Evolutionary conservation across 2,113 vertebrate genomes (phyloP), one percentile per base, ranked within the genome.

Genomic region (Noctilio leporinus): DNA sequence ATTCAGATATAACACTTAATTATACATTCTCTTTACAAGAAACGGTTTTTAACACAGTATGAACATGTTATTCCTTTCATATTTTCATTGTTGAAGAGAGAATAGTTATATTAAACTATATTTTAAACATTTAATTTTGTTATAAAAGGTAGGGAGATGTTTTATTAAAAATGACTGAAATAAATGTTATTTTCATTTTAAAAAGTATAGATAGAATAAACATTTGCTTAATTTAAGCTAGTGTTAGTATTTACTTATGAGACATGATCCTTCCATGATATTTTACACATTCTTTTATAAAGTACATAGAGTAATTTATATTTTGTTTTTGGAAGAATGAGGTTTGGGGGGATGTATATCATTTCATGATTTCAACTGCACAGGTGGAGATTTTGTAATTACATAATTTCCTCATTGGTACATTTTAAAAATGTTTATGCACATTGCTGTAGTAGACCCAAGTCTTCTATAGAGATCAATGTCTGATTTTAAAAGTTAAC

Each of bases 271-370:
- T 95, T 92, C 73, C 77, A 59, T 90, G 53, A 49, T 80, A 40
- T 43, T 93, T 84, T 75, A 62, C 22, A 5, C 40, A 62, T 62
- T 62, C 24, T 83, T 84, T 86, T 91, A 49, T 14, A 64, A 57
- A 81, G 2, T 62, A n/a, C 43, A 11, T 28, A 38, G 33, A 88
- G 2, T 62, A 40, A 78, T 96, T 86, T 84, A 47, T 89, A 45
- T 76, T 96, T 93, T 95, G 14, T 64, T 19, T 93, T 92, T 85
- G 4, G 45, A 95, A 93, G 62, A 89, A 28, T 75, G 57, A 94
- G 26, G 20, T 65, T 89, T 69, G 10, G 8, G 17, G 35, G 17
- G 33, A 24, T 0, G 3, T 43, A 85, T 24, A 16, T 70, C 49
- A 28, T 95, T 89, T 85, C 9, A 55, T 90, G 76, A 88, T 65